phyloP scores from a whole-genome alignment of 2,888 invertebrate genomes.

The Seira ritae region DNA sequence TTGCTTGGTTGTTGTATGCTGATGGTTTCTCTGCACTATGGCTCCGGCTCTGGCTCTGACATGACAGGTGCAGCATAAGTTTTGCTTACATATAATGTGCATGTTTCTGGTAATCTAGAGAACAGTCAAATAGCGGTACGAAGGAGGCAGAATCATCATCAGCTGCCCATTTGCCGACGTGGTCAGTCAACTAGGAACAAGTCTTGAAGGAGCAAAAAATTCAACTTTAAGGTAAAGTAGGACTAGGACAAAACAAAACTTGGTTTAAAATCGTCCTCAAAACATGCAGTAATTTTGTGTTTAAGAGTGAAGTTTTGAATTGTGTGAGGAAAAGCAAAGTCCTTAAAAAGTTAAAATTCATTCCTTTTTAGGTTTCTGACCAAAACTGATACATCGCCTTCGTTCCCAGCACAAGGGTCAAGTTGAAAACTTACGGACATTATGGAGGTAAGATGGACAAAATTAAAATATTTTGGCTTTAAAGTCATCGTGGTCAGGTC shows the following conservation, averaged over 20 bases:
- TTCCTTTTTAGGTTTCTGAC: constrained; percentile 13
- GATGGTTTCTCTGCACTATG: too few species aligned
- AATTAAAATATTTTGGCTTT: too few species aligned
- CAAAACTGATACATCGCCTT: too few species aligned
- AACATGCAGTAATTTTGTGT: constrained; percentile 1
- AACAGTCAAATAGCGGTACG: constrained; percentile 33
- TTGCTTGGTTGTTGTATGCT: too few species aligned
- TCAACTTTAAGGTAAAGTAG: constrained; percentile 17
- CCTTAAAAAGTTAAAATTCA: not conserved
- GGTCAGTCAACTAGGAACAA: constrained; percentile 39
- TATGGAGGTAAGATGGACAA: too few species aligned
- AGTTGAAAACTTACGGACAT: too few species aligned
- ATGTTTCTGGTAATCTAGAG: constrained; percentile 53
- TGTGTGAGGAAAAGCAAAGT: not conserved
- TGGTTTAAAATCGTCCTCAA: constrained; percentile 21
- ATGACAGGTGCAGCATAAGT: too few species aligned
- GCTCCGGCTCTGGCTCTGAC: too few species aligned
- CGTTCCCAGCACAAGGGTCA: too few species aligned
- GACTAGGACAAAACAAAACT: constrained; percentile 23
- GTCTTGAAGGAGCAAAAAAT: constrained; percentile 15
- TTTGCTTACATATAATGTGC: not conserved
- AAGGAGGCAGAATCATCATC: constrained; percentile 47
- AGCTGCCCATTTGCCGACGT: constrained; percentile 60
- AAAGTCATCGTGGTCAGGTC: too few species aligned
- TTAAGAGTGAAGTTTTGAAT: too few species aligned